Evolutionary conservation across 2,797 vertebrate genomes (phyloP).

Genomic region (Sebastes matsubarae): DNA sequence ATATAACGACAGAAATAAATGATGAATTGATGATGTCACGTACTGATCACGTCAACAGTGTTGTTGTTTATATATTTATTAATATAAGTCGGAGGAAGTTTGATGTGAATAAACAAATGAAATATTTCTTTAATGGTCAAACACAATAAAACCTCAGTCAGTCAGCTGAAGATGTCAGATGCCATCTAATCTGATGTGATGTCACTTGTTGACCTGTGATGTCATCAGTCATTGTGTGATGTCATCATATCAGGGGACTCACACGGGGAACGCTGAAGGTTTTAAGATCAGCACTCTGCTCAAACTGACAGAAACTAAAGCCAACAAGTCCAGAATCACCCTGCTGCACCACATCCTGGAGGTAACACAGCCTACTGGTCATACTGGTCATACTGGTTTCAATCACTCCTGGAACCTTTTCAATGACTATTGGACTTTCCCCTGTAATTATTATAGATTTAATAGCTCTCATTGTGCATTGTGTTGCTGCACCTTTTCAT

Average conservation of each 20-base stretch:
- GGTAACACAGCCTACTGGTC: slow-evolving; percentile 45
- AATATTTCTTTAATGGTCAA: no score
- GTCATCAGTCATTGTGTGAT: background rate
- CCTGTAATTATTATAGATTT: no score
- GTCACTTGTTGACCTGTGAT: background rate
- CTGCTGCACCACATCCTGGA: slow-evolving; percentile 90
- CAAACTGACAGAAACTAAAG: slow-evolving; percentile 90
- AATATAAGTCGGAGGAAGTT: background rate
- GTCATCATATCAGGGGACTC: slow-evolving; percentile 83
- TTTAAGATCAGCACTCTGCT: slow-evolving; percentile 91
- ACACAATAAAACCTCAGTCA: no score
- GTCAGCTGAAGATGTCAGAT: no score
- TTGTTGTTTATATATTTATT: background rate
- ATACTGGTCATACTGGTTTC: background rate
- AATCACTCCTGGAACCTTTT: no score
- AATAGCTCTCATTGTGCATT: no score
- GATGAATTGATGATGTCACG: no score
- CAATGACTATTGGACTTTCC: no score
- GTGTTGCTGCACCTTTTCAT: no score
- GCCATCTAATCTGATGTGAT: background rate
- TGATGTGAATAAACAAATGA: background rate
- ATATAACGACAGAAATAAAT: background rate
- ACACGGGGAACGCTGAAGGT: slow-evolving; percentile 88
- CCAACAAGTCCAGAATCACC: slow-evolving; percentile 88
- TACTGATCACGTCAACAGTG: no score